These are phyloP conservation scores for Priocnemis perturbator DNA, from an alignment of 2,888 invertebrate genomes.

Conservation along the genomic window DNA sequence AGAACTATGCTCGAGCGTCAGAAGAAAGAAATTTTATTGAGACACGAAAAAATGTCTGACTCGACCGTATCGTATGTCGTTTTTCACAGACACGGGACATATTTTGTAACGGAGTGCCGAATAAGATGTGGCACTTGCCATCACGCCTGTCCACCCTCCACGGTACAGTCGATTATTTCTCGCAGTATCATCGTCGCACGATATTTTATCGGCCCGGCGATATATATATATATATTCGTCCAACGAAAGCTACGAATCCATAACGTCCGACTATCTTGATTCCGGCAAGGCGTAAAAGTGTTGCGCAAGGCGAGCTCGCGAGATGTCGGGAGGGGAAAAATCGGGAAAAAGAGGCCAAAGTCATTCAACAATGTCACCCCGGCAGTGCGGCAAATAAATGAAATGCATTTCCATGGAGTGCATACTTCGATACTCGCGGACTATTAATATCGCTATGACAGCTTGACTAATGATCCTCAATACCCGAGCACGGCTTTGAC, in stretches of 20 bases:
- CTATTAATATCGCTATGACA: conserved; percentile 75
- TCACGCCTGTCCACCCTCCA: neutral
- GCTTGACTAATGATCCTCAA: conserved; percentile 74
- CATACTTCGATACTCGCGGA: conserved; percentile 69
- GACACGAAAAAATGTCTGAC: no score
- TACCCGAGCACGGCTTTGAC: conserved; percentile 69
- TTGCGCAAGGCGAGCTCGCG: conserved; percentile 28
- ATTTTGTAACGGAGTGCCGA: neutral
- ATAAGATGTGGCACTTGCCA: conserved; percentile 5
- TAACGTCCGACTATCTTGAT: conserved; percentile 5
- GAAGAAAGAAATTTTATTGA: no score
- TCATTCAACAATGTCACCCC: conserved; percentile 73
- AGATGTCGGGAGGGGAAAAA: conserved; percentile 39
- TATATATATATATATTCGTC: conserved; percentile 17
- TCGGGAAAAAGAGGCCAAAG: conserved; percentile 56
- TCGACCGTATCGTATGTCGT: no score
- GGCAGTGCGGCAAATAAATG: conserved; percentile 66
- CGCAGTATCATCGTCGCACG: conserved; percentile 26
- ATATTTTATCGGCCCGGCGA: conserved; percentile 11
- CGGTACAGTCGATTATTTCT: neutral
- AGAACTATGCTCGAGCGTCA: neutral
- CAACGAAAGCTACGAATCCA: conserved; percentile 18
- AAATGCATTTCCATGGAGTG: conserved; percentile 73
- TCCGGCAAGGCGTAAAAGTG: conserved; percentile 9
- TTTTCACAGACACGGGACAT: neutral